phyloP scores from a whole-genome alignment of 2,113 vertebrate genomes.

The Oceanites oceanicus region DNA sequence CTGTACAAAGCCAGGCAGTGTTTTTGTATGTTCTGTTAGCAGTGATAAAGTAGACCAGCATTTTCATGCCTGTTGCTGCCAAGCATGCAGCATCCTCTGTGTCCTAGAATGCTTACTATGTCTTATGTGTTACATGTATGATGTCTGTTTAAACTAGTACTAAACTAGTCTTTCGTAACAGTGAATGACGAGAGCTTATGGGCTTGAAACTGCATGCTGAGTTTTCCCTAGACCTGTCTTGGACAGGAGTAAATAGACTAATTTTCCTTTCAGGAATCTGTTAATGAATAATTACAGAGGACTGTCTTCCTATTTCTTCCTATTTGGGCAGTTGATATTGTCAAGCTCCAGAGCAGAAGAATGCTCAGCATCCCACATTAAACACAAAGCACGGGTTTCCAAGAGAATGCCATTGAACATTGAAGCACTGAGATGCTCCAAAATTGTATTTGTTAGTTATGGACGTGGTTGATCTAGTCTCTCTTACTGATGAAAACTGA shows the following conservation, averaged over 20 bases:
- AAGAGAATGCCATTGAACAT: not conserved
- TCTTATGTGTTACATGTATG: not conserved
- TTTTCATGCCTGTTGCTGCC: not conserved
- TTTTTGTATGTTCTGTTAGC: not conserved
- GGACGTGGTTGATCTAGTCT: not conserved
- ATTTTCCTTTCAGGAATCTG: not conserved
- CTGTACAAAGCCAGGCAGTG: not conserved
- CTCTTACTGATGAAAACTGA: not conserved
- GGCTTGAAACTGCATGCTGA: not conserved
- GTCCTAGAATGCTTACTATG: not conserved
- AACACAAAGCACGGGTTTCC: not conserved
- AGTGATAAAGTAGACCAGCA: not conserved
- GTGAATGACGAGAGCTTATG: not conserved
- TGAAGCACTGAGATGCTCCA: not conserved
- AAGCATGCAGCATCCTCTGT: not conserved
- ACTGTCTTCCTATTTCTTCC: not conserved
- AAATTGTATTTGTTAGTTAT: accelerated
- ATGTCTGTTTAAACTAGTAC: not conserved
- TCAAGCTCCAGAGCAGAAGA: not conserved
- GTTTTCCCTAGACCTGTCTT: not conserved
- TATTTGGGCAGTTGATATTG: not conserved
- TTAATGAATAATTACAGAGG: not conserved
- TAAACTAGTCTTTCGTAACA: not conserved
- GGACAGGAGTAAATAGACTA: not conserved
- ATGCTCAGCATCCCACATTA: not conserved